Conservation (phyloP, 2,888 invertebrate genomes). For the Terebella lapidaria region DNA sequence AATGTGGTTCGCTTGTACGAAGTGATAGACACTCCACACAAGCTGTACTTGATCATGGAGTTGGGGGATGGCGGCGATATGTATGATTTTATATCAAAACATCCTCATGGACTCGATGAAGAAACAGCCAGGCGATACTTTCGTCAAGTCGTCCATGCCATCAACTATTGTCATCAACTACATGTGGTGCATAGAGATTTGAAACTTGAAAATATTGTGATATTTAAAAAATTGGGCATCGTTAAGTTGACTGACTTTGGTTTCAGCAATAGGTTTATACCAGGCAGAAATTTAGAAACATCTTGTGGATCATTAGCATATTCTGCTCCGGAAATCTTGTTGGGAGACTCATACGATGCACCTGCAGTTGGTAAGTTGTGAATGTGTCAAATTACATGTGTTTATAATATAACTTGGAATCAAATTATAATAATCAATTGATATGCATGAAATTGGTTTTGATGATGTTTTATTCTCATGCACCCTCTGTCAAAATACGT, state of each 20-base stretch:
- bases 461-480: no score
- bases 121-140: slow-evolving; percentile 73
- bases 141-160: slow-evolving; percentile 91
- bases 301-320: slow-evolving; percentile 98
- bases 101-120: slow-evolving; percentile 71
- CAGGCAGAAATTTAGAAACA: slow-evolving; percentile 93
- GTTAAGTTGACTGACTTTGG: slow-evolving; percentile 98
- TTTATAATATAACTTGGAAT: no score
- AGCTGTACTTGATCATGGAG: slow-evolving; percentile 83
- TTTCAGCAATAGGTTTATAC: slow-evolving; percentile 79
- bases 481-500: no score
- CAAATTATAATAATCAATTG: no score
- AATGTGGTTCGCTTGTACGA: slow-evolving; percentile 97
- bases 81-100: slow-evolving; percentile 96
- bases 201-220: slow-evolving; percentile 99
- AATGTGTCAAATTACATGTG: no score
- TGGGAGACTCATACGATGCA: slow-evolving; percentile 98
- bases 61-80: slow-evolving; percentile 97
- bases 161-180: slow-evolving; percentile 92
- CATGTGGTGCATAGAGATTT: slow-evolving; percentile 86
- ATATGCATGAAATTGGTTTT: no score
- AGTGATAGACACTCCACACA: slow-evolving; percentile 98
- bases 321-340: slow-evolving; percentile 96
- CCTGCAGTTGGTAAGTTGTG: slow-evolving; percentile 85
- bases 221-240: slow-evolving; percentile 92